phyloP scores from a whole-genome alignment of 2,888 invertebrate genomes.

The Drosophila testacea region DNA sequence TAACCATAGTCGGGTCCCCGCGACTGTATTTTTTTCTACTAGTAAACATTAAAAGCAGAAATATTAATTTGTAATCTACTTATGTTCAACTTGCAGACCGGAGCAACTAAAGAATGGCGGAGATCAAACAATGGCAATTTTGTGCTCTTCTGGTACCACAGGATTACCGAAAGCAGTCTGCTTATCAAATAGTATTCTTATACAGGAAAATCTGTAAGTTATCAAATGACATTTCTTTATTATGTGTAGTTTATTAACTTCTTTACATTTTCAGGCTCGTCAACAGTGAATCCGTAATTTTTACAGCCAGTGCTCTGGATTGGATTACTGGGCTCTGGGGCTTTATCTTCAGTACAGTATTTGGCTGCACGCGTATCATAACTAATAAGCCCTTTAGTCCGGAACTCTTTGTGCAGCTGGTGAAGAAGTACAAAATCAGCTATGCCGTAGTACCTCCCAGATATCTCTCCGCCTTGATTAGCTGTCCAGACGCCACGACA shows the following conservation, averaged over 20 bases:
- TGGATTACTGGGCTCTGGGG: conserved; percentile 69
- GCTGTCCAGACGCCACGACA: conserved; percentile 53
- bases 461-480: conserved; percentile 61
- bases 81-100: conserved; percentile 49
- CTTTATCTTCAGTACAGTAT: conserved; percentile 54
- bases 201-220: conserved; percentile 50
- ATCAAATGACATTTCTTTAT: neutral
- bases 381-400: conserved; percentile 66
- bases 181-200: conserved; percentile 61
- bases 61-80: neutral
- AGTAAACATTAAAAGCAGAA: too few species aligned
- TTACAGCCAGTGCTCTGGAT: conserved; percentile 67
- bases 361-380: conserved; percentile 66
- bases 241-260: neutral
- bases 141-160: conserved; percentile 80
- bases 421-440: conserved; percentile 72
- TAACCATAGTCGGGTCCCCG: too few species aligned
- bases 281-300: conserved; percentile 50
- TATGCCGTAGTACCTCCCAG: conserved; percentile 65
- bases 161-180: conserved; percentile 79
- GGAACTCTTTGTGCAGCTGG: conserved; percentile 66
- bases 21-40: too few species aligned
- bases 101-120: conserved; percentile 56
- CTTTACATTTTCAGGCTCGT: conserved; percentile 37
- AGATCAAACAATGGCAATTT: conserved; percentile 69